Base-by-base conservation (phyloP, 2,888 invertebrate species). In the Venusia cambrica region DNA sequence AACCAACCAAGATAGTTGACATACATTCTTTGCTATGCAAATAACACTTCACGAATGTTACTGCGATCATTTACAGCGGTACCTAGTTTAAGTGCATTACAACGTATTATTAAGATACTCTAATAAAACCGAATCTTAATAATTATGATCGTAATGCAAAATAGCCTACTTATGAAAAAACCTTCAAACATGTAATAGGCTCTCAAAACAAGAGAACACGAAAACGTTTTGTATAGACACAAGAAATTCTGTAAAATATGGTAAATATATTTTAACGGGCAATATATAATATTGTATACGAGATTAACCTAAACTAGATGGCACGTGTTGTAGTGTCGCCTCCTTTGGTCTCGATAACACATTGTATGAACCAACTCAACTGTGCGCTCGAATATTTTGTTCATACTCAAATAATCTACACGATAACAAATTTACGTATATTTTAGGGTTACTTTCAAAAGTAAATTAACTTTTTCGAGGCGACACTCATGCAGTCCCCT, bases 231-330 rank as follows among this genome's bases (percentile, higher is more conserved):
- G 85, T 87, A 87, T 87, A 87, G 84, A 87, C 87, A 81, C 85
- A 84, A 84, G 85, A 81, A 51, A 83, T 85, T 87, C 84, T 85
- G 87, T 87, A 88, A 85, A 40, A 40, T 40, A 87, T 83, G 87
- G 85, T 88, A 87, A 85, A 87, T 85, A 88, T 87, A 87, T 81
- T 83, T 85, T 77, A 87, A 87, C 87, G 85, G 87, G 87, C 87
- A 87, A 87, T 87, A 87, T 87, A 85, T 84, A 87, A 84, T 85
- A 85, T 85, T 87, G 87, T 87, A 87, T 87, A 87, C 85, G 83
- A 85, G 83, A 80, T 87, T 87, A 87, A 87, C 87, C 87, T 88
- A 88, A 87, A 87, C 87, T 87, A 87, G 87, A 88, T 88, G 87
- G 88, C 88, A 88, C 88, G 85, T 87, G 77, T 69, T 73, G 70